These are phyloP conservation scores for Psylliodes chrysocephalus DNA, from an alignment of 2,888 invertebrate genomes.

Conservation along the genomic window DNA sequence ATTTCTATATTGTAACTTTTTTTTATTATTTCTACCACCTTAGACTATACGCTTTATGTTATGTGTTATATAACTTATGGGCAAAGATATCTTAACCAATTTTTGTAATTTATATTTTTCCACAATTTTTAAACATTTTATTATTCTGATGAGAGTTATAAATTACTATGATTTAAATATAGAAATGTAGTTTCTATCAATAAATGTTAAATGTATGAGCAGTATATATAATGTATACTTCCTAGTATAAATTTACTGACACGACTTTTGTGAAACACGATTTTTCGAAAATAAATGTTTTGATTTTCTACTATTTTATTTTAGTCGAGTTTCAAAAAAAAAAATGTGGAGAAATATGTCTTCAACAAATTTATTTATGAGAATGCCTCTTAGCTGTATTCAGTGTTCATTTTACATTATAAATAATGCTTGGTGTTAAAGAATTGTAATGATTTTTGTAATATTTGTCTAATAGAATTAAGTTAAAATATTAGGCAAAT, in stretches of 20 bases:
- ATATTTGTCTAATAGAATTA: neutral
- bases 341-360: neutral
- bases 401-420: neutral
- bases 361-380: neutral
- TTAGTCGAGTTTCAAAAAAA: neutral
- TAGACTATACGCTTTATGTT: neutral
- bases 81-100: neutral
- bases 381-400: neutral
- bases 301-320: too few relatives aligned
- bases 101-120: conserved; percentile 1
- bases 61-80: neutral
- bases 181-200: too few relatives aligned
- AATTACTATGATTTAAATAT: too few relatives aligned
- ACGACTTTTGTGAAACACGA: too few relatives aligned
- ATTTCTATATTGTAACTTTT: neutral
- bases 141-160: too few relatives aligned
- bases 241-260: too few relatives aligned
- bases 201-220: too few relatives aligned
- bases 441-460: neutral
- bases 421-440: neutral
- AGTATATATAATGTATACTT: too few relatives aligned
- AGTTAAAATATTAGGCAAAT: neutral
- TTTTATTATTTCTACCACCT: neutral
- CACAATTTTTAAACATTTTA: neutral
- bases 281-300: too few relatives aligned